These are phyloP conservation scores for Galleria mellonella DNA, from an alignment of 1,140 invertebrate species.

Conservation along the genomic window DNA sequence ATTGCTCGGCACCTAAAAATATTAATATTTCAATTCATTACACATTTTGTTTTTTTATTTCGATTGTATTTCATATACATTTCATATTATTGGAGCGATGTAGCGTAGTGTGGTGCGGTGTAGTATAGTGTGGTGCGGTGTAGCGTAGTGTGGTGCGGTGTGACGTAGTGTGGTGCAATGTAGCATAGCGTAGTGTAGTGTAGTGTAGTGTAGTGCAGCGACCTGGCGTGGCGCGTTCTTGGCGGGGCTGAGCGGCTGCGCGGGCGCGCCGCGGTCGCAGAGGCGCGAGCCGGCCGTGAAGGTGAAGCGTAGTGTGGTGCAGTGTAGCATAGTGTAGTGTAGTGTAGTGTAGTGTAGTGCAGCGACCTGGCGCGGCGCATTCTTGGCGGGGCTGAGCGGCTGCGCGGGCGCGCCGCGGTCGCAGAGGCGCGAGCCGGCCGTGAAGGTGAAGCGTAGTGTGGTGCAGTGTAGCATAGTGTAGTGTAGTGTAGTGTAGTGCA, in stretches of 20 bases:
- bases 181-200: slow-evolving; percentile 1
- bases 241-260: slow-evolving; percentile 45
- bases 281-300: slow-evolving; percentile 90
- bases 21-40: too few species aligned
- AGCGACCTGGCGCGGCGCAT: slow-evolving; percentile 52
- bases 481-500: background rate
- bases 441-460: slow-evolving; percentile 93
- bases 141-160: too few species aligned
- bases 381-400: slow-evolving; percentile 58
- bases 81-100: too few species aligned
- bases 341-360: background rate
- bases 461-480: too few species aligned
- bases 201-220: background rate
- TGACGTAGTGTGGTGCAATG: too few species aligned
- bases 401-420: slow-evolving; percentile 57
- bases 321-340: background rate
- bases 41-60: too few species aligned
- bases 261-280: slow-evolving; percentile 60
- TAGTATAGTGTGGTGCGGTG: too few species aligned
- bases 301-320: slow-evolving; percentile 84
- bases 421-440: slow-evolving; percentile 83
- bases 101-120: too few species aligned
- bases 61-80: too few species aligned
- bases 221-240: slow-evolving; percentile 66
- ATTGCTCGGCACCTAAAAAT: slow-evolving; percentile 50